Percentiles rank a stretch among this genome's conserved stretches.
Conservation (phyloP, 2,888 invertebrate species). For the Cheilosia vernalis region DNA sequence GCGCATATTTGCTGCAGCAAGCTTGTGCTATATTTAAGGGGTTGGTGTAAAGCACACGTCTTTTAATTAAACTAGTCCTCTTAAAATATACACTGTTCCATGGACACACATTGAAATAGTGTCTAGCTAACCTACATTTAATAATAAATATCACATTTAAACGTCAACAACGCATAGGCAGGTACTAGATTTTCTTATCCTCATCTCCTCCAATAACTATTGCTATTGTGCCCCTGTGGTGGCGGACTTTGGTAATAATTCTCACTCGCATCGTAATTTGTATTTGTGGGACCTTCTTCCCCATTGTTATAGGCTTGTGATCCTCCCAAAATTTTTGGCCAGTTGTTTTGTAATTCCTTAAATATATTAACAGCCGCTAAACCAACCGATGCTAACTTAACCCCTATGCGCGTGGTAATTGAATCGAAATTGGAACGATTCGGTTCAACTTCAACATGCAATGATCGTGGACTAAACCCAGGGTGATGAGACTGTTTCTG, state of each 20-base stretch:
- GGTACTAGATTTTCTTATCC: neutral
- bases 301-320: conserved; percentile 3
- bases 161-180: neutral
- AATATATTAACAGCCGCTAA: conserved; percentile 81
- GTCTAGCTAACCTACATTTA: neutral
- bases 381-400: conserved; percentile 82
- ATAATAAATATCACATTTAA: conserved; percentile 30
- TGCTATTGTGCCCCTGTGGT: neutral
- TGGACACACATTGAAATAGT: too few species aligned
- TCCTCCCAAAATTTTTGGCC: conserved; percentile 24
- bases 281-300: neutral
- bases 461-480: conserved; percentile 74
- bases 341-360: conserved; percentile 77
- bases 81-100: too few species aligned
- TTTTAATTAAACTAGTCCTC: too few species aligned
- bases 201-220: conserved; percentile 36
- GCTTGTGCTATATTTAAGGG: too few species aligned
- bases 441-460: conserved; percentile 59
- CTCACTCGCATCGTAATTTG: conserved; percentile 9
- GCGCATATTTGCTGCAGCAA: too few species aligned
- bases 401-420: conserved; percentile 79
- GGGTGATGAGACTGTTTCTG: conserved; percentile 78
- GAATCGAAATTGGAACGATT: conserved; percentile 76
- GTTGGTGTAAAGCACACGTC: too few species aligned
- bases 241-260: conserved; percentile 46